Base-by-base conservation (phyloP, 2,888 invertebrate genomes). In the Scaptodrosophila latifasciaeformis region DNA sequence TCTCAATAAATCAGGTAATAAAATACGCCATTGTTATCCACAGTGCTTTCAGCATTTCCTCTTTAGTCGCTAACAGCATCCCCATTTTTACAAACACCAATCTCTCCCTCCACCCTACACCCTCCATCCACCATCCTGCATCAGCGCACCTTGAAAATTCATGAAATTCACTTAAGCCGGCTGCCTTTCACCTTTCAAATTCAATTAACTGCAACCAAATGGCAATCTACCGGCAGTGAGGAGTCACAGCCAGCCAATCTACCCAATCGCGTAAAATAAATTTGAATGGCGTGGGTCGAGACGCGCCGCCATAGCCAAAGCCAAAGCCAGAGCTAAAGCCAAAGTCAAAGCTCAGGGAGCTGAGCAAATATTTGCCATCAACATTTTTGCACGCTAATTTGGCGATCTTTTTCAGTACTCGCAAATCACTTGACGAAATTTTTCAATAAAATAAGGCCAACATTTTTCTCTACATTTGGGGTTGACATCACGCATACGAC, bases 351-450 rank as follows among this genome's bases (percentile, higher is more conserved):
- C 77, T 80, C 80, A 80, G 75, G 75, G 72, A 62, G 51, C 57
- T 59, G 58, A 54, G 57, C 76, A 78, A 74, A 74, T 74, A 74
- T 74, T 74, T 74, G 77, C 70, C 65, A 79, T 74, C 77, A 74
- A 79, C 77, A 77, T 79, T 75, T 75, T 69, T 77, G 80, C 65
- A 76, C 80, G 80, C 80, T 74, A 74, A 74, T 74, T 74, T 74
- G 7, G 7, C 24, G 24, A 3, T 3, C 24, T 7, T 7, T 7
- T 7, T 24, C 7, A 3, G 24, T 7, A 7, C 37, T 10, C 37
- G 15, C 13, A 15, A 30, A 34, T n/a, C n/a, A 34, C 34, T 12
- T 6, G 7, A 39, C 21, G 39, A 39, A 35, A 35, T 12, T 18
- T 13, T 15, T 15, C 1, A 17, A 10, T 10, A 43, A 39, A 43